phyloP scores from a whole-genome alignment of 2,888 invertebrate genomes.

The Oscheius sp. region DNA sequence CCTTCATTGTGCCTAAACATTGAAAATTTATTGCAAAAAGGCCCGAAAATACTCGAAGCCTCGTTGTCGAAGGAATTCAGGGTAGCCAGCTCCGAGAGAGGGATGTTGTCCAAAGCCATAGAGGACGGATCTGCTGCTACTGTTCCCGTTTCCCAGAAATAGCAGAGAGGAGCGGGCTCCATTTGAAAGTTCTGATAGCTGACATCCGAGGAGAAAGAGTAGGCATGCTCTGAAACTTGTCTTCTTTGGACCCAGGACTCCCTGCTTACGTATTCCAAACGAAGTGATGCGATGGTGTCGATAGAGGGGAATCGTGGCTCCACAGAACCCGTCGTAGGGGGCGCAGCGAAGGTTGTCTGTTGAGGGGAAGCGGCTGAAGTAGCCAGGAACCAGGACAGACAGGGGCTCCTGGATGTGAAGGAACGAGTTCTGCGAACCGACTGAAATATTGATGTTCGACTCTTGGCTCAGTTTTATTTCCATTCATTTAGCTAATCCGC shows the following conservation, averaged over 20 bases:
- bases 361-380: slow-evolving; percentile 4
- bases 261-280: slow-evolving; percentile 55
- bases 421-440: slow-evolving; percentile 23
- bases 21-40: neutral
- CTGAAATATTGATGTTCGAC: neutral
- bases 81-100: slow-evolving; percentile 37
- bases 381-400: slow-evolving; percentile 25
- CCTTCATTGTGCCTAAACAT: slow-evolving; percentile 43
- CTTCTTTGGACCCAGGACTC: neutral
- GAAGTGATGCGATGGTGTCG: slow-evolving; percentile 53
- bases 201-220: slow-evolving; percentile 50
- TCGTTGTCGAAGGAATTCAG: slow-evolving; percentile 54
- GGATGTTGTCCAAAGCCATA: slow-evolving; percentile 32
- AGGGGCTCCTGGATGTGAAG: slow-evolving; percentile 26
- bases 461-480: neutral
- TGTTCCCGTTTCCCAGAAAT: slow-evolving; percentile 47
- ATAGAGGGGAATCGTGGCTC: slow-evolving; percentile 60
- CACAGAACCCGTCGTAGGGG: slow-evolving; percentile 49
- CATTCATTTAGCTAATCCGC: neutral
- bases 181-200: slow-evolving; percentile 49
- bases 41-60: neutral
- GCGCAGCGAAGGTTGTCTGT: slow-evolving; percentile 22
- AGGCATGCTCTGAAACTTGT: slow-evolving; percentile 56
- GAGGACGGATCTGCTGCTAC: slow-evolving; percentile 19
- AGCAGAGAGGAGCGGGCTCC: slow-evolving; percentile 59